These are phyloP conservation scores for Xanthia togata DNA, from an alignment of 2,888 invertebrate species.

Conservation along the genomic window DNA sequence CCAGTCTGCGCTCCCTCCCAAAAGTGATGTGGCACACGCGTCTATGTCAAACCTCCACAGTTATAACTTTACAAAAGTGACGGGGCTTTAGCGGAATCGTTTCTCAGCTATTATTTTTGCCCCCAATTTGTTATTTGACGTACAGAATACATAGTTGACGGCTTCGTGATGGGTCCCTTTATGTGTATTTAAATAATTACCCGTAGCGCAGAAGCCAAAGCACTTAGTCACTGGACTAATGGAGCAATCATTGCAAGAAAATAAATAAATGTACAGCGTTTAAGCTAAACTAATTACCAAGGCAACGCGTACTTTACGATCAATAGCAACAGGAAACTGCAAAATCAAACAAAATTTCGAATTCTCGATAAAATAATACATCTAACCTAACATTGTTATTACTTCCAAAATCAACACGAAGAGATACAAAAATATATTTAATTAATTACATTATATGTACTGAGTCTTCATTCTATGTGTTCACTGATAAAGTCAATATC, in stretches of 20 bases:
- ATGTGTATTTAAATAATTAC: background rate
- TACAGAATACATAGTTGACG: no score
- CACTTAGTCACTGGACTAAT: background rate
- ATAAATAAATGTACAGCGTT: no score
- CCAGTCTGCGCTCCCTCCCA: no score
- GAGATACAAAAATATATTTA: slow-evolving; percentile 5
- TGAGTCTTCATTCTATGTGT: slow-evolving; percentile 11
- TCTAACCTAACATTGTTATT: slow-evolving; percentile 8
- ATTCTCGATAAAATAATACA: background rate
- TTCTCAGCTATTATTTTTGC: no score
- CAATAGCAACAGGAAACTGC: background rate
- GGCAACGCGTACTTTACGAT: background rate
- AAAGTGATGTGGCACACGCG: no score
- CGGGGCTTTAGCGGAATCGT: no score
- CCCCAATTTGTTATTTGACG: no score
- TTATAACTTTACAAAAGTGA: no score
- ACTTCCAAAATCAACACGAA: slow-evolving; percentile 20
- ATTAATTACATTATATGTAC: slow-evolving; percentile 44
- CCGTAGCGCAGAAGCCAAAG: background rate
- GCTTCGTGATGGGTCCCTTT: no score
- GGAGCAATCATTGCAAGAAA: background rate
- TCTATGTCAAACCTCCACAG: no score
- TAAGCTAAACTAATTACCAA: background rate
- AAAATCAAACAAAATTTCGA: background rate
- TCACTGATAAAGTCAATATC: slow-evolving; percentile 40